Evolutionary conservation across 2,797 vertebrate genomes (phyloP).

Genomic region (Pipistrellus kuhlii): DNA sequence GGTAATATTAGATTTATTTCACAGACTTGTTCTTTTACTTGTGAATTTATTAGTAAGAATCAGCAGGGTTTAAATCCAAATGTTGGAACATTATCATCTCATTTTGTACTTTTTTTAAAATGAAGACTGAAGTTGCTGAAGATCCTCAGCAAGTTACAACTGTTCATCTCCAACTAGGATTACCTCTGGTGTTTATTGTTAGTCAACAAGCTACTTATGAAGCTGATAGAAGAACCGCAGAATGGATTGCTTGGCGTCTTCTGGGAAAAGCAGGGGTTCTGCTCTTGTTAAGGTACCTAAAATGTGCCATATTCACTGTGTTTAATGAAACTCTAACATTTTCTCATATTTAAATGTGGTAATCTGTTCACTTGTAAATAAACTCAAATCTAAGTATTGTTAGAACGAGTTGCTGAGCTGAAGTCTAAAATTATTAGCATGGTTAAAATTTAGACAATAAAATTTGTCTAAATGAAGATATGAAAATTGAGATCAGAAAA

Average conservation of each 20-base stretch:
- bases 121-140: slow-evolving; percentile 90
- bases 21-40: slow-evolving; percentile 5
- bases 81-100: slow-evolving; percentile 1
- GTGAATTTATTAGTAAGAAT: slow-evolving; percentile 56
- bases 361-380: background rate
- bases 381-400: background rate
- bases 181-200: slow-evolving; percentile 95
- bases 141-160: slow-evolving; percentile 92
- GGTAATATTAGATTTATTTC: slow-evolving; percentile 58
- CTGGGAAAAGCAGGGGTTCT: slow-evolving; percentile 92
- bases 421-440: slow-evolving; percentile 2
- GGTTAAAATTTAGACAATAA: slow-evolving; percentile 54
- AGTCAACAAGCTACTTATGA: slow-evolving; percentile 90
- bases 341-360: slow-evolving; percentile 3
- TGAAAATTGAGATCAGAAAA: background rate
- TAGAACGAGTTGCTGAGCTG: slow-evolving; percentile 25
- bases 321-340: background rate
- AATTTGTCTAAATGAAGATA: slow-evolving; percentile 5
- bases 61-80: slow-evolving; percentile 52
- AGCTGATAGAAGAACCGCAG: slow-evolving; percentile 91
- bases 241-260: slow-evolving; percentile 92
- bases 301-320: background rate
- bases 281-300: slow-evolving; percentile 91
- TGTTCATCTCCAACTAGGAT: slow-evolving; percentile 91
- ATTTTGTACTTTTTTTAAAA: slow-evolving; percentile 29